Evolutionary conservation across 2,888 invertebrate species (phyloP).

Genomic region (Dichetophora obliterata): DNA sequence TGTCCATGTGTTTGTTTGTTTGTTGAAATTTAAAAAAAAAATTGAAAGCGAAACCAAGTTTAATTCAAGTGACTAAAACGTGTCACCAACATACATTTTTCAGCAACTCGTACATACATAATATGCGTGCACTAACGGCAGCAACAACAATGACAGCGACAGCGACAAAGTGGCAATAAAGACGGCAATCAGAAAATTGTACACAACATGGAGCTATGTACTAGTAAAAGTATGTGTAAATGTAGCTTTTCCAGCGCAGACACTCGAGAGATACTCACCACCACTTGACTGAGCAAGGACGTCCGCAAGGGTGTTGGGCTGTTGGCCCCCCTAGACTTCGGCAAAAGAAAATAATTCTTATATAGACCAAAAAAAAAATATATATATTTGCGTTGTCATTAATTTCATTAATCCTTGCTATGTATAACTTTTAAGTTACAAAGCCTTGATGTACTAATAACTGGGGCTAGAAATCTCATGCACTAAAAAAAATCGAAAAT

Average conservation of each 20-base stretch:
- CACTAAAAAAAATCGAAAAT: too few relatives aligned
- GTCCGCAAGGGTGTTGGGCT: too few relatives aligned
- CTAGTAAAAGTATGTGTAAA: conserved; percentile 16
- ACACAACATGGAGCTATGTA: not conserved
- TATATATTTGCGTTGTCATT: too few relatives aligned
- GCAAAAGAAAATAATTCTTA: too few relatives aligned
- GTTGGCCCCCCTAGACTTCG: too few relatives aligned
- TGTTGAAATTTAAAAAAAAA: not conserved
- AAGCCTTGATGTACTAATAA: too few relatives aligned
- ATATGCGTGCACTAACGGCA: conserved; percentile 11
- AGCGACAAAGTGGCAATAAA: conserved; percentile 24
- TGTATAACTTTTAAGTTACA: too few relatives aligned
- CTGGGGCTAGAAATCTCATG: too few relatives aligned
- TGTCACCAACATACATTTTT: conserved; percentile 16
- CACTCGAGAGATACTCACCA: conserved; percentile 27
- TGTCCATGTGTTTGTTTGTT: not conserved
- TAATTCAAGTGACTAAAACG: not conserved
- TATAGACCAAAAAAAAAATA: too few relatives aligned
- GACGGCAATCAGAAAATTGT: conserved; percentile 20
- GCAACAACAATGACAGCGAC: not conserved
- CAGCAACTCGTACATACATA: conserved; percentile 3
- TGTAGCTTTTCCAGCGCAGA: conserved; percentile 32
- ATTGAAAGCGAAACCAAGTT: not conserved
- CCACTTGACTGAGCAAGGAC: conserved; percentile 4
- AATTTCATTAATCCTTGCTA: too few relatives aligned